These are phyloP conservation scores for Athalia rosae DNA, from an alignment of 2,888 invertebrate species.

Conservation along the genomic window DNA sequence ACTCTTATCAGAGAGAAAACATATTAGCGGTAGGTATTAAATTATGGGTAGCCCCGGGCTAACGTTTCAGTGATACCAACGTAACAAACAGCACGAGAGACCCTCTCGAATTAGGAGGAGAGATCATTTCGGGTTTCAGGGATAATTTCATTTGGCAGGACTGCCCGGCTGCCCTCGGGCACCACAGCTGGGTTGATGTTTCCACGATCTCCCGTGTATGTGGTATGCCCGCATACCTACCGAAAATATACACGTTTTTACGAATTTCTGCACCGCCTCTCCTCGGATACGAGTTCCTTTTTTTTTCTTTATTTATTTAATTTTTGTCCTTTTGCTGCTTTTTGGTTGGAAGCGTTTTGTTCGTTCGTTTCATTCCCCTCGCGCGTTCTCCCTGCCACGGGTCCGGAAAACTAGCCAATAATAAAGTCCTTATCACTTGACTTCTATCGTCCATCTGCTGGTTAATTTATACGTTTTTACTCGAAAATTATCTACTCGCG, in stretches of 20 bases:
- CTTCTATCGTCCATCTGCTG: slow-evolving; percentile 18
- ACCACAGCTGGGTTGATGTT: slow-evolving; percentile 44
- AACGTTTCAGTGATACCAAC: slow-evolving; percentile 59
- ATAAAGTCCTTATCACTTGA: slow-evolving; percentile 21
- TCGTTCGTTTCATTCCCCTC: slow-evolving; percentile 6
- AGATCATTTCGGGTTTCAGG: slow-evolving; percentile 62
- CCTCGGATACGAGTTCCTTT: slow-evolving; percentile 26
- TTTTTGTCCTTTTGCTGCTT: slow-evolving; percentile 24
- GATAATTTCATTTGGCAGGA: slow-evolving; percentile 69
- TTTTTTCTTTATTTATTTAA: slow-evolving; percentile 43
- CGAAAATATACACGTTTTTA: slow-evolving; percentile 14
- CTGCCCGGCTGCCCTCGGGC: slow-evolving; percentile 46
- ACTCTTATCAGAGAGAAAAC: slow-evolving; percentile 62
- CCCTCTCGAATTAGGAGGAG: slow-evolving; percentile 62
- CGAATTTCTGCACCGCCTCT: slow-evolving; percentile 24
- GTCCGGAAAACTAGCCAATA: background rate
- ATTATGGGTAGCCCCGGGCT: slow-evolving; percentile 67
- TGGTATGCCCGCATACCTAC: background rate
- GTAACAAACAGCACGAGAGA: slow-evolving; percentile 59
- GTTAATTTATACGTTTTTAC: slow-evolving; percentile 37
- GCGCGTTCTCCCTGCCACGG: background rate
- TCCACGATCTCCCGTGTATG: slow-evolving; percentile 37
- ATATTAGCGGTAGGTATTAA: slow-evolving; percentile 69
- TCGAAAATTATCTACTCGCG: slow-evolving; percentile 9
- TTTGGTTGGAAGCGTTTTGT: background rate